Evolutionary conservation across 2,113 vertebrate species (phyloP), one percentile per base, ranked within the genome.

Genomic region (Ciconia maguari): DNA sequence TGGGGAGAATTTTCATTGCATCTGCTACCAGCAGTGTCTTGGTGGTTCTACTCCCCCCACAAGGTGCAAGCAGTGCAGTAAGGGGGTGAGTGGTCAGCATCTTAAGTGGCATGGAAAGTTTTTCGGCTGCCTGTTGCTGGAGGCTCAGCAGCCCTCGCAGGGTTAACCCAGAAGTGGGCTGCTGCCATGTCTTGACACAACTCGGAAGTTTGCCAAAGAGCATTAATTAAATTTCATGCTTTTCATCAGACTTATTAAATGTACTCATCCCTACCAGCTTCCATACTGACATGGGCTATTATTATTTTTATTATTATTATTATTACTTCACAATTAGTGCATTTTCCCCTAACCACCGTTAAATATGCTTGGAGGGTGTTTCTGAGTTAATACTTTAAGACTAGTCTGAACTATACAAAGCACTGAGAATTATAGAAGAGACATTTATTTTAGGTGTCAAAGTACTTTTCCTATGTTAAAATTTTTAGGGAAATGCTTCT

Each of bases 161-260:
- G 72, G 90, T 93, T 96, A 96, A 93, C 27, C 32, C 69, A 29
- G 69, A 21, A 86, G n/a, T 46, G 52, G 34, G n/a, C 44, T 82
- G 69, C 83, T 92, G 68, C 76, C 10, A 4, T 71, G 60, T 81
- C 86, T 89, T 95, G 95, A 94, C 76, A 87, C 18, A 78, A 75
- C 49, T 96, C 38, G 8, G 83, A 96, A 78, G 58, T 89, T 92
- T 96, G 94, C 90, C 96, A 95, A 82, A 93, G 44, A 64, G 24
- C 55, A 87, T 96, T 94, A 96, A 94, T 92, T 96, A 82, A 81
- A 96, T 97, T 92, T 93, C 90, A 93, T 92, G 89, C 90, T 95
- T 97, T 96, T 90, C 87, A 78, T 87, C 74, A 87, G 86, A 87
- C 72, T 90, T 96, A 92, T 89, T 96, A 91, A 96, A 88, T 80